These are phyloP conservation scores for Periophthalmus magnuspinnatus DNA, from an alignment of 2,797 vertebrate genomes.

Conservation along the genomic window DNA sequence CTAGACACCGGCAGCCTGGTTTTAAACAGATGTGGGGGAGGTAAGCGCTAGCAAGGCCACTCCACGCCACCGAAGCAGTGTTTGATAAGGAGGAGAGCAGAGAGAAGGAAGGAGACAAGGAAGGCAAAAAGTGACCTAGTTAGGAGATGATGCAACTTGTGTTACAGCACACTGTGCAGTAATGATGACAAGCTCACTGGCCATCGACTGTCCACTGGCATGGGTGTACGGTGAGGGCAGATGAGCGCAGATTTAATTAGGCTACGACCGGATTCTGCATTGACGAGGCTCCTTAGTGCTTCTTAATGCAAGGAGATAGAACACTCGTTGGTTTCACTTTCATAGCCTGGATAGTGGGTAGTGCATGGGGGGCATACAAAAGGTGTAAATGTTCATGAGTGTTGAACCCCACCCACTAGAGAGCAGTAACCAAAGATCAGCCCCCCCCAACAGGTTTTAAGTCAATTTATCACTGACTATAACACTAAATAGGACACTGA, in stretches of 20 bases:
- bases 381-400: not conserved
- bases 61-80: constrained; percentile 55
- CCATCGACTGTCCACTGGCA: constrained; percentile 44
- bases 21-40: constrained; percentile 80
- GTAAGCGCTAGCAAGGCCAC: constrained; percentile 56
- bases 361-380: not conserved
- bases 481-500: not conserved
- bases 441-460: not conserved
- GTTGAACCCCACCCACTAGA: not conserved
- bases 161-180: constrained; percentile 71
- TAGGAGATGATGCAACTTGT: constrained; percentile 76
- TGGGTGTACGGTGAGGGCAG: constrained; percentile 26
- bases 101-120: not conserved
- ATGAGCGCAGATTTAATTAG: constrained; percentile 64
- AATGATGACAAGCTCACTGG: constrained; percentile 65
- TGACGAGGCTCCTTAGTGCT: constrained; percentile 9
- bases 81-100: constrained; percentile 61
- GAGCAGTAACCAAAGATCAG: not conserved
- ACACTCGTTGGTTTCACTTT: constrained; percentile 1
- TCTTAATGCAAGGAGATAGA: not conserved
- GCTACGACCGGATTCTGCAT: constrained; percentile 40
- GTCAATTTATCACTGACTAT: not conserved
- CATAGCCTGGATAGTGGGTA: not conserved
- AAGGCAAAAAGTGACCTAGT: constrained; percentile 72
- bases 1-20: constrained; percentile 76